These are phyloP conservation scores for Heliocidaris tuberculata DNA, from an alignment of 35 echinoderm and acorn worm species.

Conservation along the genomic window DNA sequence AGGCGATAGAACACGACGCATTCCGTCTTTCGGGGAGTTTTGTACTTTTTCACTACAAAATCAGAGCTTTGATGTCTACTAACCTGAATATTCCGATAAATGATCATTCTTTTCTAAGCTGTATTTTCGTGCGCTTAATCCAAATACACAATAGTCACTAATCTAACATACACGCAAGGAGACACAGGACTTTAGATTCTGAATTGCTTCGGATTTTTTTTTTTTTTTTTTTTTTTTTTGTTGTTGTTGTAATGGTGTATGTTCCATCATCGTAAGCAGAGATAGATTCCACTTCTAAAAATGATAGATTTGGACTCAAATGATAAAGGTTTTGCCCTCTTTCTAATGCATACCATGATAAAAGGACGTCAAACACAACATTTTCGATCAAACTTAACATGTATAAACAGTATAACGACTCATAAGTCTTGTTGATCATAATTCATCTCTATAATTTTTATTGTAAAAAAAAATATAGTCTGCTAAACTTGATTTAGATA, in stretches of 20 bases:
- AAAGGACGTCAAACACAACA: neutral
- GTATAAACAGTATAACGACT: neutral
- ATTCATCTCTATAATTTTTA: neutral
- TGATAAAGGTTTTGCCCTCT: neutral
- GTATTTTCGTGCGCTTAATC: neutral
- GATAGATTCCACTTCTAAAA: neutral
- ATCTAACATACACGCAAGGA: conserved; percentile 3
- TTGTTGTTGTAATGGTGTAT: neutral
- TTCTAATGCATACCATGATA: neutral
- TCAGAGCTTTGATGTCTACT: neutral
- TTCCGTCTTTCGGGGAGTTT: neutral
- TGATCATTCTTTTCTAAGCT: neutral
- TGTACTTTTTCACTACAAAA: neutral
- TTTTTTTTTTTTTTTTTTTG: no score
- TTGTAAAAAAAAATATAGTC: no score
- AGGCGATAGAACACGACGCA: conserved; percentile 17
- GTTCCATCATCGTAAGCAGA: neutral
- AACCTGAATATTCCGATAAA: neutral
- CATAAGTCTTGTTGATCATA: neutral
- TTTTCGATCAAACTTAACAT: neutral
- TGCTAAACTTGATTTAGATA: neutral
- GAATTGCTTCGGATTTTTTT: neutral
- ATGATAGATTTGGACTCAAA: neutral
- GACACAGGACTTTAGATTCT: neutral
- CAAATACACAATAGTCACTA: neutral